Base-by-base conservation (phyloP, 2,888 invertebrate species). In the Portevinia maculata region DNA sequence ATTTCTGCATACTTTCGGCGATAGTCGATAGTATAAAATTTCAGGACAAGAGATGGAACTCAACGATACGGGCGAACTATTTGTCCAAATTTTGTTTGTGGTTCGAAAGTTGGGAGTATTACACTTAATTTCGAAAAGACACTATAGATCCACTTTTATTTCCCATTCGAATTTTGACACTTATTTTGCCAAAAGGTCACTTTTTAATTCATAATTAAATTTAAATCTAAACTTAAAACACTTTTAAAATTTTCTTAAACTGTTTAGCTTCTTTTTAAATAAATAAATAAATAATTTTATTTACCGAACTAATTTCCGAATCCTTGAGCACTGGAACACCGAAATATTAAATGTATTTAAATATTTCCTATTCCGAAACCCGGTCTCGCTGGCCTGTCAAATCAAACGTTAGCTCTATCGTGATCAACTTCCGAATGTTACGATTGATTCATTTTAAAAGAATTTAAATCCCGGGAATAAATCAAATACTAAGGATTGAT, bases 401-500 rank as follows among this genome's bases (percentile, higher is more conserved):
- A 79, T 46, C 48, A 50, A 62, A 41, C 28, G 37, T 28, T 17
- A 52, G 50, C 76, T 13, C 39, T 64, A 37, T 57, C 76, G 30
- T 62, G 57, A 53, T 76, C 57, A 53, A 64, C 52, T 41, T 46
- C 76, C 59, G 39, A 81, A 81, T 76, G 70, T 60, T 30, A 39
- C 50, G 53, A 59, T 64, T 59, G 37, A 39, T 57, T 57, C 9
- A 21, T 24, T 64, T 81, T 9, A 28, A 59, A 62, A 57, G 67
- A 75, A 75, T 41, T 60, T 73, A 41, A 69, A 60, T n/a, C 57
- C 15, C 13, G 30, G 6, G 5, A 11, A 70, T 48, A 65, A 64
- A 81, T 81, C 70, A 64, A 70, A 76, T 24, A 70, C 59, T 64
- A 52, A 59, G 48, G 41, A 17, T 19, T 34, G 81, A 76, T 81